phyloP scores from a whole-genome alignment of 2,888 invertebrate species.

The Lomographa bimaculata region DNA sequence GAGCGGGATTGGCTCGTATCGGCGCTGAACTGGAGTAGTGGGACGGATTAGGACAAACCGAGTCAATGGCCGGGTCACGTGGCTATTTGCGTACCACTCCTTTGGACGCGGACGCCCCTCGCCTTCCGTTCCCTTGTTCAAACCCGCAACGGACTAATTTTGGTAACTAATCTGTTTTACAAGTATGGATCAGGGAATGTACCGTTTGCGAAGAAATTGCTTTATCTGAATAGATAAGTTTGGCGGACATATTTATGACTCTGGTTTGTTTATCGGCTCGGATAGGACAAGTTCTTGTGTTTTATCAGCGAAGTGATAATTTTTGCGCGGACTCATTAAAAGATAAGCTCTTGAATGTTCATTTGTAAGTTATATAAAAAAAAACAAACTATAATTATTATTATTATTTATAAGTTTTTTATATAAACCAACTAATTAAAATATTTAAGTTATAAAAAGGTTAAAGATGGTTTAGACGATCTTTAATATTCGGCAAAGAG shows the following conservation, averaged over 20 bases:
- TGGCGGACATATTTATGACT: conserved; percentile 10
- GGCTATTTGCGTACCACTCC: conserved; percentile 75
- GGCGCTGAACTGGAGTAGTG: conserved; percentile 77
- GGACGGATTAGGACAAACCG: conserved; percentile 82
- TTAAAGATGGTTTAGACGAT: no score
- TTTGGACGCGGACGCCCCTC: conserved; percentile 52
- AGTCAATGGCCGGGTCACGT: conserved; percentile 83
- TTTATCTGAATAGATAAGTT: conserved; percentile 20
- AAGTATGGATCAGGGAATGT: conserved; percentile 40
- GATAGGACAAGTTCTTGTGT: background rate
- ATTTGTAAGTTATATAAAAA: no score
- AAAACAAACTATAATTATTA: no score
- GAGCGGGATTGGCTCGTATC: conserved; percentile 47
- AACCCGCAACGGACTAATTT: conserved; percentile 69
- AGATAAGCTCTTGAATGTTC: no score
- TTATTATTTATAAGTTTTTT: no score
- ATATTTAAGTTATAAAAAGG: no score
- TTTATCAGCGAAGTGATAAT: conserved; percentile 17
- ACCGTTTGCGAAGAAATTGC: conserved; percentile 27
- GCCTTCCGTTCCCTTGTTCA: conserved; percentile 63
- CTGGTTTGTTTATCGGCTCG: background rate
- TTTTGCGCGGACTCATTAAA: no score
- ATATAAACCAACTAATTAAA: no score
- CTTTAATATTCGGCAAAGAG: no score
- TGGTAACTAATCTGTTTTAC: conserved; percentile 66